Evolutionary conservation across 2,113 vertebrate species (phyloP), one percentile per base, ranked within the genome.

Genomic region (Centrocercus urophasianus): DNA sequence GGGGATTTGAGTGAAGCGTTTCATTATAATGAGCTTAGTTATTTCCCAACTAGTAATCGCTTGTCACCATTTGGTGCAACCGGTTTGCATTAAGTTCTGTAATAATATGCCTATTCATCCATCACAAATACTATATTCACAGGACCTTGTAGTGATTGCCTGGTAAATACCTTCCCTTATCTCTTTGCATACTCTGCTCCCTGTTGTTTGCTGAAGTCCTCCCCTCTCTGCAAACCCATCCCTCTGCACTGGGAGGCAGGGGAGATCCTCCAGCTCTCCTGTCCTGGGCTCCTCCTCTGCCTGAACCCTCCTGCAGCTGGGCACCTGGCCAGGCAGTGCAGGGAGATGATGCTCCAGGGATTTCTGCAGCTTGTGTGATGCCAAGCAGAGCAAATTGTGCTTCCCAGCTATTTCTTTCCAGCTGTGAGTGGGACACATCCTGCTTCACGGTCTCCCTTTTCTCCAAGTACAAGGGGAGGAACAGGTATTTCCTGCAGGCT

Each of bases 111-210:
- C 86, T 86, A 79, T 34, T 94, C 96, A 92, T 47, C 94, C 94
- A 69, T 93, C 88, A 87, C 93, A 77, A 92, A 88, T 22, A 40
- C 90, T 86, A 79, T 93, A 76, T 95, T 90, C 92, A 59, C 83
- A 83, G 94, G 45, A 79, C 84, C 90, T 74, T n/a, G 43, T 7
- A 48, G 82, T 43, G 60, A 50, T 48, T 70, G 59, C 88, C 89
- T 83, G 75, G 72, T 86, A 36, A 93, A 94, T 95, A 81, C 93
- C 72, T 96, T 88, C 92, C 56, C 92, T 88, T 40, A 19, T 85
- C 85, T 94, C 77, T 64, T 88, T 79, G 84, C 86, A 42, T 28
- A 24, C 4, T 78, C 70, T 22, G 86, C 82, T 94, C 77, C 93
- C 83, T 47, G 36, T 3, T 83, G 83, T 77, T 89, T 61, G 81